Evolutionary conservation across 2,888 invertebrate genomes (phyloP).

Genomic region (Drosophila merina): DNA sequence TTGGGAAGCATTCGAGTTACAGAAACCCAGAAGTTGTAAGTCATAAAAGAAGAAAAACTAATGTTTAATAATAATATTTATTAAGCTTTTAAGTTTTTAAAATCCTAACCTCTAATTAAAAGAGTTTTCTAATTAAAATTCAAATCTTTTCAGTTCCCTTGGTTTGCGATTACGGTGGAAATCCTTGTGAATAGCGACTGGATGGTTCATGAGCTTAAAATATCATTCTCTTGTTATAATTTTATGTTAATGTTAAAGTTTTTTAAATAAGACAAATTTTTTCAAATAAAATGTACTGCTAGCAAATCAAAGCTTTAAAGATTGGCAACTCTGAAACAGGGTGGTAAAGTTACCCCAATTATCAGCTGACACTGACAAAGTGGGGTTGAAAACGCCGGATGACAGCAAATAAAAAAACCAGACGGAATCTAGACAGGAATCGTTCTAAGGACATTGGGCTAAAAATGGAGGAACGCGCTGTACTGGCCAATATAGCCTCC

Average conservation of each 20-base stretch:
- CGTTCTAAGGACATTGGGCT: not conserved
- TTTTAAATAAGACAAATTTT: not conserved
- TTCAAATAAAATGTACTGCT: constrained; percentile 1
- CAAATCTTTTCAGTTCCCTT: constrained; percentile 28
- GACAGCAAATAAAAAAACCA: not conserved
- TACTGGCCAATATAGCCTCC: constrained; percentile 81
- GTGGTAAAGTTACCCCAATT: not conserved
- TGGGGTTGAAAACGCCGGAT: constrained; percentile 15
- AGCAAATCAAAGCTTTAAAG: not conserved
- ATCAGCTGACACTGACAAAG: constrained; percentile 22
- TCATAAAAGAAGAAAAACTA: no score
- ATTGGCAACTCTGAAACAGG: constrained; percentile 2
- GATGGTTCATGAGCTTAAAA: not conserved
- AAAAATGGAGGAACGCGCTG: constrained; percentile 80
- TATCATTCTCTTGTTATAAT: not conserved
- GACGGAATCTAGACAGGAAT: not conserved
- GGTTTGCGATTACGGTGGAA: constrained; percentile 48
- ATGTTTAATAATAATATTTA: no score
- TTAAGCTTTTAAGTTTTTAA: no score
- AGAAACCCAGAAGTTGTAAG: constrained; percentile 36
- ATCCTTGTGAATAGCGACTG: constrained; percentile 23
- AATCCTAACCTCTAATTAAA: not conserved
- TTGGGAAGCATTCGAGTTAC: constrained; percentile 85
- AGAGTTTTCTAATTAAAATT: not conserved
- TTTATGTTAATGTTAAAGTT: not conserved